Percentiles rank a stretch among this genome's conserved stretches.
These are phyloP conservation scores for Drosophila mojavensis DNA, from an alignment of 1,140 invertebrate species.

Conservation along the genomic window DNA sequence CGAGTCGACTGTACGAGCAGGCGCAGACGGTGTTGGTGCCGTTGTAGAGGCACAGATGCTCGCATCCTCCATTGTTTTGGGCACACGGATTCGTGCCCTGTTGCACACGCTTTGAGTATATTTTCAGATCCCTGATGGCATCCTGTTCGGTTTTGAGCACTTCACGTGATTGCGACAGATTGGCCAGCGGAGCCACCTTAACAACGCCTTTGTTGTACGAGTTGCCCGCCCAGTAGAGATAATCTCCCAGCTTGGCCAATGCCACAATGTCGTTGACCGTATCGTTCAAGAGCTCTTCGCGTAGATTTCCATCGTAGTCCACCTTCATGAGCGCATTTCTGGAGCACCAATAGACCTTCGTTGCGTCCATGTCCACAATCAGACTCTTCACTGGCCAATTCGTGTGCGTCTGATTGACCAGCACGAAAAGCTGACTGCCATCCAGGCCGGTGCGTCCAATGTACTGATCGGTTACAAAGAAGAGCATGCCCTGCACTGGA, in stretches of 20 bases:
- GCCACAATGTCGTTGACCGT: conserved; percentile 92
- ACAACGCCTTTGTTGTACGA: conserved; percentile 88
- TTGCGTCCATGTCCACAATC: conserved; percentile 89
- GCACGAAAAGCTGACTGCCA: conserved; percentile 86
- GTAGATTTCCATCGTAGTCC: conserved; percentile 89
- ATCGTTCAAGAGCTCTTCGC: conserved; percentile 88
- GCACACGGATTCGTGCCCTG: conserved; percentile 88
- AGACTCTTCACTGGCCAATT: conserved; percentile 86
- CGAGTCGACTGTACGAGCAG: conserved; percentile 90
- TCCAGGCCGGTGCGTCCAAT: conserved; percentile 92
- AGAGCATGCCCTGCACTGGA: conserved; percentile 88
- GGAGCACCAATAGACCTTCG: conserved; percentile 93
- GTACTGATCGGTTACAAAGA: conserved; percentile 93
- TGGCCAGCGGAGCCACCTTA: conserved; percentile 86
- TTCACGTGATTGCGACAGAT: conserved; percentile 85
- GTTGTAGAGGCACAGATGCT: conserved; percentile 91
- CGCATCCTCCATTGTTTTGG: conserved; percentile 90
- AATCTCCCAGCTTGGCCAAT: conserved; percentile 78
- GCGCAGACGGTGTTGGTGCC: conserved; percentile 88
- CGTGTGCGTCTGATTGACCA: conserved; percentile 85
- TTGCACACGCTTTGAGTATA: conserved; percentile 86
- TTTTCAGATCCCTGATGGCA: conserved; percentile 89
- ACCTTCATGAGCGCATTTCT: conserved; percentile 90
- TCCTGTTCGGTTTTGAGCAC: conserved; percentile 87
- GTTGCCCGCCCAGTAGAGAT: conserved; percentile 85